Evolutionary conservation across 1,140 invertebrate genomes (phyloP).

Genomic region (Drosophila santomea): DNA sequence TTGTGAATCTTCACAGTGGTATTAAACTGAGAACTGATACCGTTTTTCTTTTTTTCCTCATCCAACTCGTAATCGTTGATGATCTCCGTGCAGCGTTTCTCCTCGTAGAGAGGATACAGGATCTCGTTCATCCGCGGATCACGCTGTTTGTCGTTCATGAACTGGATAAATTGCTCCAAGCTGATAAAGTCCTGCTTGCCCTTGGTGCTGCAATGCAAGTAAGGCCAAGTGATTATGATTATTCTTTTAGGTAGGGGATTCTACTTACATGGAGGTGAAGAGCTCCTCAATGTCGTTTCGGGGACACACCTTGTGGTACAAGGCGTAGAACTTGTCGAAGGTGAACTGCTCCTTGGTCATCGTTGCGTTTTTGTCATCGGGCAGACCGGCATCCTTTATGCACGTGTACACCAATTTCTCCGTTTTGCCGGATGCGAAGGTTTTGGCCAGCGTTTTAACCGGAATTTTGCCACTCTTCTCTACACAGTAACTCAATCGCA

Average conservation of each 20-base stretch:
- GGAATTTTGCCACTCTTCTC: slow-evolving; percentile 98
- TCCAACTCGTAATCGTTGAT: slow-evolving; percentile 97
- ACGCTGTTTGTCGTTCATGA: slow-evolving; percentile 99
- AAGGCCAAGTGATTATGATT: not conserved
- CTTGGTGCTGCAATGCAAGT: slow-evolving; percentile 89
- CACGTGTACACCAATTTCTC: slow-evolving; percentile 99
- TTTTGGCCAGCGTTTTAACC: slow-evolving; percentile 97
- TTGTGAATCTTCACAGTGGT: too few relatives aligned
- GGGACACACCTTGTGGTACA: slow-evolving; percentile 99
- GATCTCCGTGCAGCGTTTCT: slow-evolving; percentile 96
- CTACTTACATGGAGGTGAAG: slow-evolving; percentile 97
- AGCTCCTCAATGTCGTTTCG: slow-evolving; percentile 99
- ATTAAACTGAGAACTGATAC: slow-evolving; percentile 86
- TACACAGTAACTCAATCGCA: slow-evolving; percentile 96
- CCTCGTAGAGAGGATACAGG: slow-evolving; percentile 98
- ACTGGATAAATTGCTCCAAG: slow-evolving; percentile 95
- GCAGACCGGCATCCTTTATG: slow-evolving; percentile 95
- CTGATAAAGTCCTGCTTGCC: slow-evolving; percentile 95
- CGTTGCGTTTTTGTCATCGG: slow-evolving; percentile 98
- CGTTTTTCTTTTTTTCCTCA: slow-evolving; percentile 90
- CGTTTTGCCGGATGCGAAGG: slow-evolving; percentile 98
- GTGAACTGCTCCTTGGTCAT: slow-evolving; percentile 98
- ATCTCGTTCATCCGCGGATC: slow-evolving; percentile 99
- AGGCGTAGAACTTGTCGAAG: slow-evolving; percentile 99
- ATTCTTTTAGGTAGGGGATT: not conserved